Conservation (phyloP, 1,140 invertebrate species). For the Anoplophora glabripennis region DNA sequence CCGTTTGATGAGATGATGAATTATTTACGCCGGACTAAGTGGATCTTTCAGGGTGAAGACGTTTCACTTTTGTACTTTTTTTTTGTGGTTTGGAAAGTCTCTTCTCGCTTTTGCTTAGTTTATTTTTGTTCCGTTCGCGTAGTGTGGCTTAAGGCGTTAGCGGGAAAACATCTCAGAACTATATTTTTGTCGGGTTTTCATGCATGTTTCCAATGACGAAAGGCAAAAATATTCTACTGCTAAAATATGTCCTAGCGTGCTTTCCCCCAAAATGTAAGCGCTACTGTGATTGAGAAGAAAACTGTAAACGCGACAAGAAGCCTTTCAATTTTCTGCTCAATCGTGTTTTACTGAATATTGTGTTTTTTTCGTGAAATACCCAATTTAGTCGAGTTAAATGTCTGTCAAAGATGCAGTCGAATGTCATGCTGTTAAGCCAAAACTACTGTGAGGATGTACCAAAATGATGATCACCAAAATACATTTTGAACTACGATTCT, state of each 20-base stretch:
- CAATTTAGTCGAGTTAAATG: slow-evolving; percentile 5
- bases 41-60: too few relatives aligned
- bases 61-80: too few relatives aligned
- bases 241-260: neutral
- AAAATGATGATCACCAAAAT: neutral
- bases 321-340: neutral
- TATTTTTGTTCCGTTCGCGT: neutral
- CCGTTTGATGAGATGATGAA: too few relatives aligned
- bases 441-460: neutral
- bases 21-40: too few relatives aligned
- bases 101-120: slow-evolving; percentile 3
- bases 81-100: slow-evolving; percentile 10
- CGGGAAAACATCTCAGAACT: slow-evolving; percentile 6
- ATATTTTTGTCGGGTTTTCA: slow-evolving; percentile 9
- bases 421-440: slow-evolving; percentile 3
- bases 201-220: neutral
- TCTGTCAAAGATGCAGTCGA: slow-evolving; percentile 2
- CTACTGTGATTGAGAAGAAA: neutral
- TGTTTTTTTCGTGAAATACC: too few relatives aligned
- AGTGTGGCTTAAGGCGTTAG: slow-evolving; percentile 1
- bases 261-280: neutral
- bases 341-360: neutral
- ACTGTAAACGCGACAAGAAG: neutral
- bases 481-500: neutral
- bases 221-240: too few relatives aligned